phyloP scores from a whole-genome alignment of 1,140 invertebrate genomes.

The Phymorhynchus buccinoides region DNA sequence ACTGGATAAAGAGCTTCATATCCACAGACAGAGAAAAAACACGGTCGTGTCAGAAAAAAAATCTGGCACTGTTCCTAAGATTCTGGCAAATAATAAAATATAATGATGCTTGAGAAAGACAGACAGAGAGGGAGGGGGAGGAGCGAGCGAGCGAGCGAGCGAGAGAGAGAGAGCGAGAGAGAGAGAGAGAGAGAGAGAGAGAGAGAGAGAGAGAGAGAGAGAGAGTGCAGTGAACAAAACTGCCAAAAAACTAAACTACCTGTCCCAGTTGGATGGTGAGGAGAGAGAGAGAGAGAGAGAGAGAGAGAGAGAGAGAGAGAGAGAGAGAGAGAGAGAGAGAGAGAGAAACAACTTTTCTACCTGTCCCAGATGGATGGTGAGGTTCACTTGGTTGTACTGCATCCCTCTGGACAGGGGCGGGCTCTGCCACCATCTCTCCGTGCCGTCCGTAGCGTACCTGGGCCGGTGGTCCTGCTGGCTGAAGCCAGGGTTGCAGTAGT shows the following conservation, averaged over 20 bases:
- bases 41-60: too few species aligned
- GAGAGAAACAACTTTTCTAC: slow-evolving; percentile 70
- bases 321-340: not conserved
- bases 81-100: too few species aligned
- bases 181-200: too few species aligned
- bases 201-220: slow-evolving; percentile 4
- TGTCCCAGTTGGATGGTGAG: not conserved
- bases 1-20: too few species aligned
- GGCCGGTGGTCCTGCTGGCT: slow-evolving; percentile 88
- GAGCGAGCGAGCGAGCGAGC: too few species aligned
- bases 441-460: slow-evolving; percentile 93
- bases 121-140: too few species aligned
- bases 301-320: slow-evolving; percentile 3
- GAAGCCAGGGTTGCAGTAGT: slow-evolving; percentile 84
- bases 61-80: too few species aligned
- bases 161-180: too few species aligned
- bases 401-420: slow-evolving; percentile 97
- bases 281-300: not conserved
- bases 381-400: slow-evolving; percentile 96
- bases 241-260: not conserved
- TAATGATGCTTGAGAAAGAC: too few species aligned
- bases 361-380: slow-evolving; percentile 97
- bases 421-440: slow-evolving; percentile 85
- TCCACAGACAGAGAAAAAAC: too few species aligned
- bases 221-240: not conserved